Percentiles rank a stretch among this genome's conserved stretches.
These are phyloP conservation scores for Tinea pellionella DNA, from an alignment of 2,888 invertebrate species.

Conservation along the genomic window DNA sequence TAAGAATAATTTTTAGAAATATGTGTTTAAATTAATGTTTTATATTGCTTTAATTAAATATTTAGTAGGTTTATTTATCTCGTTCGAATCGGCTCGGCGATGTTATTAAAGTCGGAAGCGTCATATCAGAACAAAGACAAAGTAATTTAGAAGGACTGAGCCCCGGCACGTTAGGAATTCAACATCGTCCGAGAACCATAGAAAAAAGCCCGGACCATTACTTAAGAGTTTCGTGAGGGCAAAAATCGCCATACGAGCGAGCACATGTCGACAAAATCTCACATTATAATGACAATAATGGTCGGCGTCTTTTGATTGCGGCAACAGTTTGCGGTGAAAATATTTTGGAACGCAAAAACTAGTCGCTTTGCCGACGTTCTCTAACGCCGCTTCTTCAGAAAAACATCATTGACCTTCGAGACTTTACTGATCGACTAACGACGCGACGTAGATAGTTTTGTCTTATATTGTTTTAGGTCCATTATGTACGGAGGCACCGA, in stretches of 20 bases:
- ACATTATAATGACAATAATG: conserved; percentile 7
- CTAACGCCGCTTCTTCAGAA: background rate
- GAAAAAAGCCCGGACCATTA: conserved; percentile 43
- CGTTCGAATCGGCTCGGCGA: background rate
- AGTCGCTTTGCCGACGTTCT: background rate
- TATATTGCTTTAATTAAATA: no score
- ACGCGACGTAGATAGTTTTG: no score
- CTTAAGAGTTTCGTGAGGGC: conserved; percentile 24
- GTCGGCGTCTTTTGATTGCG: background rate
- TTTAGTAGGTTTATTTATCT: background rate
- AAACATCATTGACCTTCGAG: conserved; percentile 1
- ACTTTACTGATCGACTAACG: background rate
- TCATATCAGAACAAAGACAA: background rate
- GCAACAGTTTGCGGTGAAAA: background rate
- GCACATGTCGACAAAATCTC: conserved; percentile 6
- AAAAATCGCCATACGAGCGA: background rate
- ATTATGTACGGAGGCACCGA: no score
- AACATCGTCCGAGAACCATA: background rate
- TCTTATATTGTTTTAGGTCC: no score
- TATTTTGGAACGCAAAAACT: background rate
- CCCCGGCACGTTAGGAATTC: background rate
- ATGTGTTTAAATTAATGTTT: no score
- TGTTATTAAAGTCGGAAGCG: background rate
- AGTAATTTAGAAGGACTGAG: background rate
- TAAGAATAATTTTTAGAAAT: no score